A percentile compares a stretch with the other conserved stretches of the same genome.
Conservation (phyloP, 2,113 vertebrate genomes). For the Tricholaema leucomelas region DNA sequence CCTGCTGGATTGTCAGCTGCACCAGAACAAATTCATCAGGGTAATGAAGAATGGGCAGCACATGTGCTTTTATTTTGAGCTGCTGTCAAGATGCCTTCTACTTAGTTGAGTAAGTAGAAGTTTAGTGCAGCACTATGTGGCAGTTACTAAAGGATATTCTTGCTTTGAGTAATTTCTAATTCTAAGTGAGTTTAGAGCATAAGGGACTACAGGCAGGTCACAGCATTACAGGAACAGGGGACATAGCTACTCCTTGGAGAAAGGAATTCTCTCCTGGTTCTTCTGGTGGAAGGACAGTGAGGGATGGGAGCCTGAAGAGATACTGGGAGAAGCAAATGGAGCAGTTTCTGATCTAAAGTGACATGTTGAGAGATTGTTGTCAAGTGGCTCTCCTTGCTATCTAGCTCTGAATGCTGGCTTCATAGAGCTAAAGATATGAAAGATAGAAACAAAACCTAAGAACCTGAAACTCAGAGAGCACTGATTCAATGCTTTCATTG, state of each 20-base stretch:
- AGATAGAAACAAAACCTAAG: background rate
- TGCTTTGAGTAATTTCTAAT: background rate
- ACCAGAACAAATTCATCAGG: background rate
- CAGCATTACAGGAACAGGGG: background rate
- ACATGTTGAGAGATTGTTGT: background rate
- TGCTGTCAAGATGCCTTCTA: background rate
- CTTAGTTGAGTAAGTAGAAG: background rate
- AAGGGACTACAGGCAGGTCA: background rate
- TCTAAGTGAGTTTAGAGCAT: background rate
- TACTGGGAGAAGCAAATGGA: background rate
- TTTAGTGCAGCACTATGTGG: background rate
- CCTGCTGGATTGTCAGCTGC: background rate
- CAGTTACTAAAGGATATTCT: background rate
- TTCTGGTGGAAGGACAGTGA: background rate
- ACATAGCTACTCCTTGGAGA: background rate
- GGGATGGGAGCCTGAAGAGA: background rate
- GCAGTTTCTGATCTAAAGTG: background rate
- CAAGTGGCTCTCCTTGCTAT: background rate
- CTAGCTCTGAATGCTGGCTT: background rate
- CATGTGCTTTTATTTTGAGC: background rate
- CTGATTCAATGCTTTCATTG: conserved; percentile 17
- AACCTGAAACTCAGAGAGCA: background rate
- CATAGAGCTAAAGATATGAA: background rate
- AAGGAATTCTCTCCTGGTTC: background rate
- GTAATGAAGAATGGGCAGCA: background rate